phyloP scores from a whole-genome alignment of 2,888 invertebrate genomes.

The Microdon myrmicae region DNA sequence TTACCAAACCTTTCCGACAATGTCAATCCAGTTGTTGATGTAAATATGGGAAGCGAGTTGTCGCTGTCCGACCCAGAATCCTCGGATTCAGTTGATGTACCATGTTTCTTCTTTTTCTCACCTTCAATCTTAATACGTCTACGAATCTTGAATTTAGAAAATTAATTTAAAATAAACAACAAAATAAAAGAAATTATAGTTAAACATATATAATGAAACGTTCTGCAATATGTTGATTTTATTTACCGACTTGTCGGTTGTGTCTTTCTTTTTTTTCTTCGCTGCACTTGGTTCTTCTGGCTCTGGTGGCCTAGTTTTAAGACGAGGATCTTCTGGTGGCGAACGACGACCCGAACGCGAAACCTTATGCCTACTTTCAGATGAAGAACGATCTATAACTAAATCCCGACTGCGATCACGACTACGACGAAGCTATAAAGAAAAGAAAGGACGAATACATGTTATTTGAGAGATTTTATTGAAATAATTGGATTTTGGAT shows the following conservation, averaged over 20 bases:
- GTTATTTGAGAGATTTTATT: neutral
- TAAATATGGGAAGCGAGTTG: conserved; percentile 72
- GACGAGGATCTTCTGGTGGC: conserved; percentile 72
- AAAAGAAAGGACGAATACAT: neutral
- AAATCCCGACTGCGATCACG: conserved; percentile 58
- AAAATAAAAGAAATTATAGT: no score
- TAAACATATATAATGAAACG: no score
- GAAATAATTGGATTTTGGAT: neutral
- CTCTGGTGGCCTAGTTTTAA: conserved; percentile 69
- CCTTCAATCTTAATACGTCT: conserved; percentile 67
- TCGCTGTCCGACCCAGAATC: conserved; percentile 71
- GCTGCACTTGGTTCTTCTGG: conserved; percentile 68
- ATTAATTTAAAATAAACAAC: no score
- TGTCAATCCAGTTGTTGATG: conserved; percentile 75
- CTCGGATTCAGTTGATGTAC: conserved; percentile 72
- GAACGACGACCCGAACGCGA: conserved; percentile 62
- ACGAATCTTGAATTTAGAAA: conserved; percentile 58
- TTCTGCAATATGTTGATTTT: neutral
- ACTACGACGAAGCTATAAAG: conserved; percentile 42
- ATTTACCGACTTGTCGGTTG: conserved; percentile 64
- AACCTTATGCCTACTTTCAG: conserved; percentile 61
- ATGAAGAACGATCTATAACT: conserved; percentile 54
- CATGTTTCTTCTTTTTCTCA: conserved; percentile 68
- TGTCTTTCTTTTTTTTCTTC: conserved; percentile 65
- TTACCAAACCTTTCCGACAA: conserved; percentile 89